These are phyloP conservation scores for Cheilosia pagana DNA, from an alignment of 2,888 invertebrate genomes.

Conservation along the genomic window DNA sequence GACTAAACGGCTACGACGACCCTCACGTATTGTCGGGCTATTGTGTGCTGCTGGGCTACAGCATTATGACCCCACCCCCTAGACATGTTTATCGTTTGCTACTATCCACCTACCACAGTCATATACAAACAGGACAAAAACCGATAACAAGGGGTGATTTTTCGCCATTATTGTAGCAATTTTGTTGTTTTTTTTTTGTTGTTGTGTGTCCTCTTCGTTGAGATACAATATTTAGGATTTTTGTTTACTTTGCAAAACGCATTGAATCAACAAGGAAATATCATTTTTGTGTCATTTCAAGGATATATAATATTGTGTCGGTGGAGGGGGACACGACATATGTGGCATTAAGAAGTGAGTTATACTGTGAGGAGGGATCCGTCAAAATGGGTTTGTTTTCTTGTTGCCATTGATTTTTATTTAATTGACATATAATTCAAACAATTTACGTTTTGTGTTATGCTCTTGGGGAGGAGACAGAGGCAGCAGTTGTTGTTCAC, in stretches of 20 bases:
- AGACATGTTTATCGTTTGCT: constrained; percentile 40
- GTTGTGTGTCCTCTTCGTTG: constrained; percentile 5
- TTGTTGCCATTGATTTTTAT: constrained; percentile 49
- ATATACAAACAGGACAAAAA: constrained; percentile 54
- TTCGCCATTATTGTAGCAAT: constrained; percentile 82
- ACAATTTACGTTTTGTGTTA: constrained; percentile 21
- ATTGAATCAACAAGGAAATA: constrained; percentile 75
- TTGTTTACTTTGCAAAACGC: constrained; percentile 77
- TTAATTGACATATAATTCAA: constrained; percentile 62
- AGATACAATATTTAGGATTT: constrained; percentile 46
- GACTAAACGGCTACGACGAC: constrained; percentile 57
- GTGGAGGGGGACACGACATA: constrained; percentile 49
- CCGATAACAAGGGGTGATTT: constrained; percentile 77
- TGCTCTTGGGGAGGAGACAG: constrained; percentile 3
- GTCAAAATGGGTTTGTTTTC: constrained; percentile 50
- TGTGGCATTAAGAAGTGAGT: constrained; percentile 43
- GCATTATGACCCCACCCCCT: constrained; percentile 68
- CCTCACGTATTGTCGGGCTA: constrained; percentile 59
- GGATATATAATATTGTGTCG: constrained; percentile 14
- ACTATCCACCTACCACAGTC: constrained; percentile 51
- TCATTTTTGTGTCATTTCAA: constrained; percentile 65
- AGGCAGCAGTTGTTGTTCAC: not conserved
- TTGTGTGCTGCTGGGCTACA: constrained; percentile 42
- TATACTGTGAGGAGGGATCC: constrained; percentile 30
- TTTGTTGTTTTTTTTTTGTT: constrained; percentile 76